These are phyloP conservation scores for Pelagia noctiluca DNA, from an alignment of 30 jellyfish, hydroid and myxozoan genomes.

Conservation along the genomic window DNA sequence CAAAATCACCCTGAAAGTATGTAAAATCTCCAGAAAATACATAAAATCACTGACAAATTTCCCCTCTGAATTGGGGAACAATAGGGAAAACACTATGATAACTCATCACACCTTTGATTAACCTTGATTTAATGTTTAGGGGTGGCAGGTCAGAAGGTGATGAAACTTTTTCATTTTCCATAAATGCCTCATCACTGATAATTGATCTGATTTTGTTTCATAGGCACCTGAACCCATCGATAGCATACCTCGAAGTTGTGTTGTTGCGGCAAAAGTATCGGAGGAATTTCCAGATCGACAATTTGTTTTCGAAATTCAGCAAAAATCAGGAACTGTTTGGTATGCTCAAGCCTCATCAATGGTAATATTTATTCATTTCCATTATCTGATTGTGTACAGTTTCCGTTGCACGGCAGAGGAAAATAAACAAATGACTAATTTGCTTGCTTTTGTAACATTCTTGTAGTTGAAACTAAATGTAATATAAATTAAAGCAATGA, in stretches of 20 bases:
- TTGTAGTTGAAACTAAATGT: background rate
- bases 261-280: constrained; percentile 84
- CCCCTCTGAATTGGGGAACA: background rate
- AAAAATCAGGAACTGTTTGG: constrained; percentile 86
- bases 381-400: background rate
- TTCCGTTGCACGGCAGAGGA: background rate
- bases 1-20: too few relatives aligned
- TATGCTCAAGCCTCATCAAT: constrained; percentile 88
- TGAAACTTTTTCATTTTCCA: background rate
- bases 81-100: background rate
- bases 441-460: background rate
- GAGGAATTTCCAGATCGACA: constrained; percentile 81
- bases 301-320: constrained; percentile 94
- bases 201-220: background rate
- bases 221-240: constrained; percentile 92
- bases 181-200: too few relatives aligned
- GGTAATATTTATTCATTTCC: constrained; percentile 45
- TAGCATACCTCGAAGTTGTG: constrained; percentile 87
- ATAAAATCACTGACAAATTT: background rate
- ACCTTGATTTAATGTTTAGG: too few relatives aligned
- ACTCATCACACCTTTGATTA: background rate
- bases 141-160: background rate
- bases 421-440: too few relatives aligned
- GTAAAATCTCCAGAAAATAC: background rate
- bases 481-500: too few relatives aligned